These are phyloP conservation scores for Eupithecia tripunctaria DNA, from an alignment of 2,888 invertebrate genomes.

Conservation along the genomic window DNA sequence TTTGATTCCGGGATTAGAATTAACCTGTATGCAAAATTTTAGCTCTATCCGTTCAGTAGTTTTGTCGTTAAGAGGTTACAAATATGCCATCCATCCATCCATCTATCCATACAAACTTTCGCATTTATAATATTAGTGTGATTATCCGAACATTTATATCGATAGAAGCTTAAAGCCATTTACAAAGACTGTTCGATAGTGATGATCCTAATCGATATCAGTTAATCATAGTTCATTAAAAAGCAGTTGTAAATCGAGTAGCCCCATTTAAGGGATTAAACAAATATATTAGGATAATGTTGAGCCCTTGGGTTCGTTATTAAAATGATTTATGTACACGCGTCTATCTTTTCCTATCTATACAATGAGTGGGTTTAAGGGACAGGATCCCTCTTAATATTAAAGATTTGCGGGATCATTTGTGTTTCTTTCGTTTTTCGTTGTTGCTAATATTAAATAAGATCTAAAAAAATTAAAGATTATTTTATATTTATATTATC, in stretches of 20 bases:
- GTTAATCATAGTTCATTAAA: conserved; percentile 62
- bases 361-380: background rate
- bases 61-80: no score
- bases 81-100: no score
- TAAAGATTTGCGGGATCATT: background rate
- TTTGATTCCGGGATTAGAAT: no score
- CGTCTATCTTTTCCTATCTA: background rate
- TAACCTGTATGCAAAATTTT: no score
- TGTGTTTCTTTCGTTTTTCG: background rate
- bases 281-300: conserved; percentile 69
- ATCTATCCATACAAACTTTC: no score
- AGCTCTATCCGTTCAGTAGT: no score
- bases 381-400: background rate
- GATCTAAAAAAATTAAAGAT: background rate
- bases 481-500: no score
- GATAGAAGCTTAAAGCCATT: conserved; percentile 5
- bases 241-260: conserved; percentile 39
- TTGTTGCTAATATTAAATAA: background rate
- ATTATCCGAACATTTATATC: conserved; percentile 5
- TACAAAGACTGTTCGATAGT: conserved; percentile 1
- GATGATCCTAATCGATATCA: conserved; percentile 29
- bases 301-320: conserved; percentile 61
- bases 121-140: no score
- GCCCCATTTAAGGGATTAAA: conserved; percentile 65
- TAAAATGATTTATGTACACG: conserved; percentile 63